Evolutionary conservation across 2,113 vertebrate species (phyloP).

Genomic region (Ctenomys sociabilis): DNA sequence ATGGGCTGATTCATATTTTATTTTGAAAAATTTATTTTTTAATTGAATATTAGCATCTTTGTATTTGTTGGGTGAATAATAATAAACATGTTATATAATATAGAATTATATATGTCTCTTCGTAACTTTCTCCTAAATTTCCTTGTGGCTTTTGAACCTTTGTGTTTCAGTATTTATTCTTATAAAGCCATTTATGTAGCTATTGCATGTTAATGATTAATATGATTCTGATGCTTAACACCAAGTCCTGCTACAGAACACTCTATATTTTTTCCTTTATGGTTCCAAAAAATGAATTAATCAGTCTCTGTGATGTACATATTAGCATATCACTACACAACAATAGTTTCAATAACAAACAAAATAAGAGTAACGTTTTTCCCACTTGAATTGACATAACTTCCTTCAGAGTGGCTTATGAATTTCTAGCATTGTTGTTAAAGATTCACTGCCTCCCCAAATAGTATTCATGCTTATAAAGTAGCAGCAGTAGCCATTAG

Average conservation of each 20-base stretch:
- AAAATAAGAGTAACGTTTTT: not conserved
- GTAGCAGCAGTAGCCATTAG: not conserved
- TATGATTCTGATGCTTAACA: not conserved
- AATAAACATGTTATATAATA: not conserved
- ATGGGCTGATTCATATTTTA: not conserved
- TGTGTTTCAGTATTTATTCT: not conserved
- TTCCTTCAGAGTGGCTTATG: not conserved
- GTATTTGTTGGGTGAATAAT: not conserved
- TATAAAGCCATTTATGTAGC: not conserved
- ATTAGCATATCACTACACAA: not conserved
- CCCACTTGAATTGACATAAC: not conserved
- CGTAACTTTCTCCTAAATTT: not conserved
- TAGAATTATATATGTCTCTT: not conserved
- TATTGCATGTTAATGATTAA: not conserved
- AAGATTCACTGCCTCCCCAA: not conserved
- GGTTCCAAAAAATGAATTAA: not conserved
- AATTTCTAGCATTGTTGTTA: not conserved
- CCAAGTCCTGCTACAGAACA: not conserved
- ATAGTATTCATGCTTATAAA: slow-evolving; percentile 17
- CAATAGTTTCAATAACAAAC: not conserved
- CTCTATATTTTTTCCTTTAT: not conserved
- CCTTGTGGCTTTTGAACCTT: not conserved
- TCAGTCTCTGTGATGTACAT: not conserved
- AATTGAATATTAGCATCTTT: not conserved
- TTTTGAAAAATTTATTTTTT: not conserved